These are phyloP conservation scores for Hozukius guyotensis DNA, from an alignment of 2,797 vertebrate species.

Conservation along the genomic window DNA sequence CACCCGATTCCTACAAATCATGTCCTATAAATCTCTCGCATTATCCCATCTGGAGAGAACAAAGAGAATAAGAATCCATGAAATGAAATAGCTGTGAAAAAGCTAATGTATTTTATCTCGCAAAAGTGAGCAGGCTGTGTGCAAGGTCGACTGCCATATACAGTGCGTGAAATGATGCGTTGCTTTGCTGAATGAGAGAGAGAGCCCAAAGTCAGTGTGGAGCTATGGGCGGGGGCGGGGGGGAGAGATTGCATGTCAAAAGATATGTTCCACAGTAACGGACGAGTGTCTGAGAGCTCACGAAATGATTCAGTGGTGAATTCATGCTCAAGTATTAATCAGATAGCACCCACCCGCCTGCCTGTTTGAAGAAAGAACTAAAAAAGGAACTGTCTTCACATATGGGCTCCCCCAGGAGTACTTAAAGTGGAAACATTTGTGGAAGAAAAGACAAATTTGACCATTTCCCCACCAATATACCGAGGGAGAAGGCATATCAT, in stretches of 20 bases:
- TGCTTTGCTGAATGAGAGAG: constrained; percentile 53
- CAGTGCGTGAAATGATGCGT: constrained; percentile 63
- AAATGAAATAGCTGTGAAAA: constrained; percentile 70
- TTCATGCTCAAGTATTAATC: constrained; percentile 72
- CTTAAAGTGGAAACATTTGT: constrained; percentile 64
- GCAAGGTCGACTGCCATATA: constrained; percentile 45
- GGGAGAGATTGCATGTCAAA: constrained; percentile 73
- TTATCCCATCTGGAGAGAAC: constrained; percentile 49
- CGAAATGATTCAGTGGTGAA: constrained; percentile 69
- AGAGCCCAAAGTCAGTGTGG: constrained; percentile 47
- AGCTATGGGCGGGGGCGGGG: constrained; percentile 9
- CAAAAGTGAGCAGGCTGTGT: constrained; percentile 41
- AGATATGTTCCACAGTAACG: constrained; percentile 70
- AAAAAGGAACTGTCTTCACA: constrained; percentile 57
- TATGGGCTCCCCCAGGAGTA: constrained; percentile 57
- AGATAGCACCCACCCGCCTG: constrained; percentile 53
- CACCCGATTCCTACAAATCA: constrained; percentile 42
- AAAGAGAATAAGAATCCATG: constrained; percentile 60
- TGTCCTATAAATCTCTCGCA: constrained; percentile 55
- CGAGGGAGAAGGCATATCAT: constrained; percentile 30
- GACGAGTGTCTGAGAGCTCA: constrained; percentile 70
- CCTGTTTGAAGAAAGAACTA: constrained; percentile 58
- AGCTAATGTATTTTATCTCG: constrained; percentile 72
- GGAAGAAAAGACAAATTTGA: constrained; percentile 64
- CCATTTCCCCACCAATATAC: constrained; percentile 50